Conservation (phyloP, 2,113 vertebrate genomes). For the Coracopsis vasa region DNA sequence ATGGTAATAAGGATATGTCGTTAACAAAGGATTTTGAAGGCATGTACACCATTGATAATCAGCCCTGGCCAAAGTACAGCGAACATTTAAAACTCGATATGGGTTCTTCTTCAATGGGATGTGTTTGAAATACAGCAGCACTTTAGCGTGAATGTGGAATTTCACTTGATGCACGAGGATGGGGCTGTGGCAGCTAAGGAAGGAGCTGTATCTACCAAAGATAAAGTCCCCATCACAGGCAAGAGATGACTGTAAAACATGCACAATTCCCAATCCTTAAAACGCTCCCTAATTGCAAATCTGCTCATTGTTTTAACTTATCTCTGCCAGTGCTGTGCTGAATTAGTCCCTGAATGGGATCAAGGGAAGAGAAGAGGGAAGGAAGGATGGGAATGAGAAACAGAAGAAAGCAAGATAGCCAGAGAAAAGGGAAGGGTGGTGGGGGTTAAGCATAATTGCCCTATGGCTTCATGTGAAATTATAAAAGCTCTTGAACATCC, state of each 20-base stretch:
- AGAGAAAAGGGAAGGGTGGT: background rate
- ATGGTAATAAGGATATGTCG: slow-evolving; percentile 57
- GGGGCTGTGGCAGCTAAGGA: background rate
- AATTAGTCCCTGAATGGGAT: slow-evolving; percentile 50
- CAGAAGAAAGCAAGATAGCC: background rate
- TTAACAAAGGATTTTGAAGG: slow-evolving; percentile 59
- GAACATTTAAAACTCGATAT: background rate
- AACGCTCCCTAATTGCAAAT: slow-evolving; percentile 37
- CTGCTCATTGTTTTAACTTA: slow-evolving; percentile 52
- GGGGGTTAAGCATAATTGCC: background rate
- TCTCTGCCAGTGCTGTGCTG: slow-evolving; percentile 12
- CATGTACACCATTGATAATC: slow-evolving; percentile 50
- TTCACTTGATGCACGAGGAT: background rate
- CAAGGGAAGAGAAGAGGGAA: slow-evolving; percentile 1
- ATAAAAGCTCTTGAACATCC: background rate
- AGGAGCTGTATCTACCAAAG: background rate
- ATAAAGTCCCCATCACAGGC: background rate
- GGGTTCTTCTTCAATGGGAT: background rate
- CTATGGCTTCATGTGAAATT: background rate
- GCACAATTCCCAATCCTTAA: background rate
- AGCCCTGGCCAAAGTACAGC: background rate
- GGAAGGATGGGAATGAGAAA: slow-evolving; percentile 11
- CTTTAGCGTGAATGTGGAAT: background rate
- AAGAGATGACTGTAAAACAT: background rate
- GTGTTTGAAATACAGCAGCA: background rate